Evolutionary conservation across 2,797 vertebrate genomes (phyloP).

Genomic region (Chlorospingus flavigularis): DNA sequence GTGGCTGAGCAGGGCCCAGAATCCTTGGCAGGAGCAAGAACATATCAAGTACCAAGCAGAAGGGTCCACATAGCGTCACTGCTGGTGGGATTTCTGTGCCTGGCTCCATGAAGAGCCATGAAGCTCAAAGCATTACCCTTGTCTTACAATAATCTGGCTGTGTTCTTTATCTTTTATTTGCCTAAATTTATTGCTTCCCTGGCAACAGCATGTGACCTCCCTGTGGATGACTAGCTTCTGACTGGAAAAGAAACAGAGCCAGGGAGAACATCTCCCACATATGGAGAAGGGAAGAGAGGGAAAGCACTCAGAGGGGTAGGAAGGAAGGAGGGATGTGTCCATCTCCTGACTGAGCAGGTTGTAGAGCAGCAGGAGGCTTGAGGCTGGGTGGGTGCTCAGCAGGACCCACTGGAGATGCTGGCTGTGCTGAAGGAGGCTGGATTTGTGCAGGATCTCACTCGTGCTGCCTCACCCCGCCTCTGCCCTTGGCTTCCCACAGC

Average conservation of each 20-base stretch:
- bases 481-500: not conserved
- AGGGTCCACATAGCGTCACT: rapidly evolving
- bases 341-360: not conserved
- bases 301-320: not conserved
- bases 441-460: not conserved
- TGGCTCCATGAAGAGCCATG: not conserved
- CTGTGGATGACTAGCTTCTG: not conserved
- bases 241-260: not conserved
- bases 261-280: not conserved
- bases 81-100: not conserved
- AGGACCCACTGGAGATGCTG: not conserved
- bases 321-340: not conserved
- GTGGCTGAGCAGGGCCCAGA: not conserved
- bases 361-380: rapidly evolving
- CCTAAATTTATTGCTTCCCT: slow-evolving; percentile 3
- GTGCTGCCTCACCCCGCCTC: rapidly evolving
- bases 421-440: not conserved
- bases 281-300: not conserved
- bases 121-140: not conserved
- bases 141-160: not conserved
- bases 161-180: slow-evolving; percentile 2
- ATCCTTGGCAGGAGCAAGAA: not conserved
- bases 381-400: rapidly evolving
- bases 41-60: not conserved
- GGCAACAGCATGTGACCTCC: not conserved